Conservation (phyloP, 2,113 vertebrate genomes). For the Gallinago paraguaiae region DNA sequence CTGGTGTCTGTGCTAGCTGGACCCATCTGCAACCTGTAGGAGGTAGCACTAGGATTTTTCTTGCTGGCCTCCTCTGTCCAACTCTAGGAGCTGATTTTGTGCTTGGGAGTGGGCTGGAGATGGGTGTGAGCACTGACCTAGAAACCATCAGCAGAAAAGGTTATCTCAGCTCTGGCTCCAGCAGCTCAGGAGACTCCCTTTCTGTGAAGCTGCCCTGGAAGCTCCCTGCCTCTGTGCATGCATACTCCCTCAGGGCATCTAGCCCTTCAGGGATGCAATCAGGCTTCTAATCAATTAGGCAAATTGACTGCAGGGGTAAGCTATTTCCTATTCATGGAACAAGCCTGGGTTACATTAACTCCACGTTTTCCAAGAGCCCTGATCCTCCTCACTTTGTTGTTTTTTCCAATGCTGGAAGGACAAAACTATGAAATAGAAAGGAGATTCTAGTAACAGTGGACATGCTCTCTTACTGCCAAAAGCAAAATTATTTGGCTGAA, state of each 20-base stretch:
- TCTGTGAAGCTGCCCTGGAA: background rate
- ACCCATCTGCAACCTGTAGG: background rate
- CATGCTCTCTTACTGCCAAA: background rate
- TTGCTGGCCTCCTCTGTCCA: background rate
- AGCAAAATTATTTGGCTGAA: background rate
- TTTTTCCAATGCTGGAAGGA: background rate
- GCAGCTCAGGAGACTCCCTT: background rate
- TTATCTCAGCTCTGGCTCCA: background rate
- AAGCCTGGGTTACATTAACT: background rate
- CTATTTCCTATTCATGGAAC: conserved; percentile 19
- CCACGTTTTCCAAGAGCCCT: background rate
- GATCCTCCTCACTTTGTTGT: background rate
- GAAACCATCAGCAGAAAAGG: background rate
- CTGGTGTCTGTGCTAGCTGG: background rate
- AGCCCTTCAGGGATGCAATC: background rate
- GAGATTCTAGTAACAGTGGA: background rate
- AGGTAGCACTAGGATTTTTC: too few species aligned
- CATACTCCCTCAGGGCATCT: background rate
- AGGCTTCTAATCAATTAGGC: conserved; percentile 65
- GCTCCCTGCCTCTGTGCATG: background rate
- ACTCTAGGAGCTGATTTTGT: accelerated
- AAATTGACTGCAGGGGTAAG: conserved; percentile 21
- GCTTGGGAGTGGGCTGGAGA: background rate
- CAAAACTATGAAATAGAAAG: background rate
- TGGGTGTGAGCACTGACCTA: accelerated